Base-by-base conservation (phyloP, 2,888 invertebrate species). In the Tinea semifulvella region DNA sequence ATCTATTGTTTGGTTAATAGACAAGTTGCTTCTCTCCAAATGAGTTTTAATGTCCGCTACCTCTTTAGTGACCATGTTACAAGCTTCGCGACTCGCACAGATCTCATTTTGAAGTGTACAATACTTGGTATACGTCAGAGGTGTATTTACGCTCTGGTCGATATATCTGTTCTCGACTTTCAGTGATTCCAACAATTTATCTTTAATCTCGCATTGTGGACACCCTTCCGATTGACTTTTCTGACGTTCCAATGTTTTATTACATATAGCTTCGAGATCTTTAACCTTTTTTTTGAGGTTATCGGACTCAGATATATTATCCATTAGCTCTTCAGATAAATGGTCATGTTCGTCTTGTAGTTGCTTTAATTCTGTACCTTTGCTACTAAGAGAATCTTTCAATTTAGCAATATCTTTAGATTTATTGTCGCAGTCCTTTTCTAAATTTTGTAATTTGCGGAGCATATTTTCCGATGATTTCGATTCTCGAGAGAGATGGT, bases 291-390 rank as follows among this genome's bases (percentile, higher is more conserved):
- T 65, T 47, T 66, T 81, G 2, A 85, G 60, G 20, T 60, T 56
- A 42, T 86, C 84, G 13, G 64, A 66, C 50, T 87, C 86, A 44
- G 83, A 76, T 43, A 85, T 69, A 47, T 64, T 79, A 39, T 87
- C 86, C 64, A 86, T 81, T 2, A 88, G 52, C 57, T 84, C 76
- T 27, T 70, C 81, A 0, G 87, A 86, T 17, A 87, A 61, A 39
- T 68, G 63, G 50, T 84, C 81, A 53, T 83, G 79, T 60, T 85
- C 84, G 10, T 65, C 63, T 61, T 83, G 82, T 47, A 85, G 61
- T 18, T 55, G 58, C 45, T 61, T 54, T 16, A 81, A 50, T 51
- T 73, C 52, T 27, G 57, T 20, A 18, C 47, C 2, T 50, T 20
- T 35, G 3, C 16, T 13, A 4, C 8, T 27, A 3, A 27, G 13